These are phyloP conservation scores for Chaetogeoica ovagalla DNA, from an alignment of 2,888 invertebrate genomes.

Conservation along the genomic window DNA sequence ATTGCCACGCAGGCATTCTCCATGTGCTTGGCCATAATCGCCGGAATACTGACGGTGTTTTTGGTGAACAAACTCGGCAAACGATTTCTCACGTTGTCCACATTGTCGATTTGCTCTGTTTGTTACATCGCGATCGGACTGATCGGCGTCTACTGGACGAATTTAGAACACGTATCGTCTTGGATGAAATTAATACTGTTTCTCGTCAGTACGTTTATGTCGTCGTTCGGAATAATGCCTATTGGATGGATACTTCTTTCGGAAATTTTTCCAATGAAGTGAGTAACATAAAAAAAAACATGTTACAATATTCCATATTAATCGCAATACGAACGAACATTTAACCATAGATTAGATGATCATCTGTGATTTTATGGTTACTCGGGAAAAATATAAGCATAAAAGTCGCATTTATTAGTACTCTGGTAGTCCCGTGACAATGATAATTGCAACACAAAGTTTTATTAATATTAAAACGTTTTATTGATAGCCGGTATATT, in stretches of 20 bases:
- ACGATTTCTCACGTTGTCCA: conserved; percentile 30
- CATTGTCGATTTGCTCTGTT: conserved; percentile 13
- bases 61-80: conserved; percentile 29
- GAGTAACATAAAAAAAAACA: conserved; percentile 3
- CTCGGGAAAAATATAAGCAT: no score
- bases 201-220: conserved; percentile 14
- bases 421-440: no score
- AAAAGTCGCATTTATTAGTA: no score
- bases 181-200: background rate
- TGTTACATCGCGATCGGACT: conserved; percentile 45
- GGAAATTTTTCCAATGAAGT: conserved; percentile 46
- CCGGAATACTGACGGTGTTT: conserved; percentile 25
- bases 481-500: no score
- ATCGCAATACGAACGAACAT: no score
- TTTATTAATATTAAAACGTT: no score
- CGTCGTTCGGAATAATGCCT: conserved; percentile 37
- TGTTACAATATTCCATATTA: no score
- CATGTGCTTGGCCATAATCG: background rate
- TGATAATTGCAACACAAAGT: no score
- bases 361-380: no score
- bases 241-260: conserved; percentile 38
- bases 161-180: background rate
- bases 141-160: conserved; percentile 12
- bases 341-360: no score
- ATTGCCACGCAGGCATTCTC: conserved; percentile 17